Base-by-base conservation (phyloP, 2,888 invertebrate genomes). In the Hypomecis atomaria region DNA sequence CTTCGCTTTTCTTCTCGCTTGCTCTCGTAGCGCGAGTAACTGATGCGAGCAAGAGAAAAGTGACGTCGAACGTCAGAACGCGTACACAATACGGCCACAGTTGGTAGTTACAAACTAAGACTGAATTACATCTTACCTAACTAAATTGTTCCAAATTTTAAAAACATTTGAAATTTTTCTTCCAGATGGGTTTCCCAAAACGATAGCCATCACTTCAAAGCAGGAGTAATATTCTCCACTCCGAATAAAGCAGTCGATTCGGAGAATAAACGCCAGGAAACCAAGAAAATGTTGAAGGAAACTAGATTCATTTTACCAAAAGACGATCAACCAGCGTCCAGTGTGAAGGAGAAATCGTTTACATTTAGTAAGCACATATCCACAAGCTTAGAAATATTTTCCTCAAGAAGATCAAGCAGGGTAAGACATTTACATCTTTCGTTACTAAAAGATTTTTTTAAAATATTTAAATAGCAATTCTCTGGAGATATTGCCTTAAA, bases 151-250 rank as follows among this genome's bases (percentile, higher is more conserved):
- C 3, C 23, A 23, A n/a, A 23, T 23, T 3, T 23, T 23, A 23
- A n/a, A n/a, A n/a, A n/a, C n/a, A n/a, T n/a, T 23, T 3, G 3
- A 23, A 6, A 23, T 10, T 43, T 11, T 76, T 78, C 0, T 40
- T 5, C 37, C 71, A 94, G 94, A 71, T 94, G 95, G 81, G 89
- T 88, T 0, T 95, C 94, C 4, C 94, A 94, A 78, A 94, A 95
- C 66, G 95, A 95, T 73, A 89, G 93, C 72, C 88, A 94, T 48
- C 90, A 94, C 70, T 90, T 93, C 50, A 92, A 93, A 71, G 94
- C 94, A 0, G 95, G 96, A 69, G 96, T 97, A 0, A 96, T 96
- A 67, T 96, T 97, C 77, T 97, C 97, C 5, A 97, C 97, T 3
- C 97, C 97, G 0, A 23, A 23, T 23, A 23, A 23, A 23, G 23